Percentiles rank a stretch among this genome's conserved stretches.
Conservation (phyloP, 2,888 invertebrate genomes). For the Drosophila subsilvestris region DNA sequence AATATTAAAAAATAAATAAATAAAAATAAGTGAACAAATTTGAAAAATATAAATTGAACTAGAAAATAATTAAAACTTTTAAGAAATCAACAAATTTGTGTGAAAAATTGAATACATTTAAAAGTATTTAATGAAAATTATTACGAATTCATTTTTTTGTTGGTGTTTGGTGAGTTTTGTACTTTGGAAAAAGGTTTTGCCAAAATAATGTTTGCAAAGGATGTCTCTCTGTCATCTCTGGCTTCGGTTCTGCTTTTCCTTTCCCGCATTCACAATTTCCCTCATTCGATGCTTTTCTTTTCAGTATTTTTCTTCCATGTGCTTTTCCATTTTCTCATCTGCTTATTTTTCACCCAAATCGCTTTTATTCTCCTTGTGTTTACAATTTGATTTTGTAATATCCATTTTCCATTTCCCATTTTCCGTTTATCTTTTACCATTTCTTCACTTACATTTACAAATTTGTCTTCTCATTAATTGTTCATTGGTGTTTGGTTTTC, state of each 20-base stretch:
- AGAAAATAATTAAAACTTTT: too few species aligned
- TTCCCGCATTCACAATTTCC: too few species aligned
- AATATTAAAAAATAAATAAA: too few species aligned
- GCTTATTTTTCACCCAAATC: conserved; percentile 5
- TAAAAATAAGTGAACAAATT: too few species aligned
- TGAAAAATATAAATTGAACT: too few species aligned
- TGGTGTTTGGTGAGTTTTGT: neutral
- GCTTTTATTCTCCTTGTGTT: conserved; percentile 37
- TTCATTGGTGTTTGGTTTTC: conserved; percentile 36
- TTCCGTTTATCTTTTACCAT: conserved; percentile 7
- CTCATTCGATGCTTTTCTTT: neutral
- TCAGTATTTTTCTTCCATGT: neutral
- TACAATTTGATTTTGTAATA: conserved; percentile 44
- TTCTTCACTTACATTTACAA: conserved; percentile 5
- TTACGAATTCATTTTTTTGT: neutral
- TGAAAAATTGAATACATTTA: neutral
- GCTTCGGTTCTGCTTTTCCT: neutral
- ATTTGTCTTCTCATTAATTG: conserved; percentile 39
- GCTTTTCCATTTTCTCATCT: conserved; percentile 14
- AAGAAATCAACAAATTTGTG: neutral
- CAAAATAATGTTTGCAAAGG: neutral
- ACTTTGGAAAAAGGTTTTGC: neutral
- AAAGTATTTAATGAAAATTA: neutral
- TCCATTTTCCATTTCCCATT: conserved; percentile 23
- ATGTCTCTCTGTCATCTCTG: neutral